Percentiles rank a stretch among this genome's conserved stretches.
Evolutionary conservation across 2,888 invertebrate genomes (phyloP).

Genomic region (Prenolepis imparis): DNA sequence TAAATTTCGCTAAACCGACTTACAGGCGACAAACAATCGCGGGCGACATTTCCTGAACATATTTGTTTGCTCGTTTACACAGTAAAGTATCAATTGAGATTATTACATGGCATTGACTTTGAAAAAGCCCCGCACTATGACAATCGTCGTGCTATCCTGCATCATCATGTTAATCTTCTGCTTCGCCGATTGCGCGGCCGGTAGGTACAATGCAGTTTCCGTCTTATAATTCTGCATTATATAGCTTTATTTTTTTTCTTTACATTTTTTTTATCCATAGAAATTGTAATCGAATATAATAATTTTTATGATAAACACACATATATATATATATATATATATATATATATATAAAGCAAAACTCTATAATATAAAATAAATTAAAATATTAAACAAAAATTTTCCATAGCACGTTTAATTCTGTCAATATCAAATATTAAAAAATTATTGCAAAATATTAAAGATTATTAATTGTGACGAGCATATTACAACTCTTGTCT

Average conservation of each 20-base stretch:
- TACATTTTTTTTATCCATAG: not conserved
- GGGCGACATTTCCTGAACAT: not conserved
- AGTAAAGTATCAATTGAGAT: slow-evolving; percentile 4
- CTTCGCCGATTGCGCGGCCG: slow-evolving; percentile 88
- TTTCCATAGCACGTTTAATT: not conserved
- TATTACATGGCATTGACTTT: slow-evolving; percentile 67
- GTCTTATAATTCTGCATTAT: not conserved
- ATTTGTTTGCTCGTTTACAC: not conserved
- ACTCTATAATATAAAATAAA: not conserved
- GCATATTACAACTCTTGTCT: not conserved
- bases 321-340: not conserved
- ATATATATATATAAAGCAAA: not conserved
- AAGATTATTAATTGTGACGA: not conserved
- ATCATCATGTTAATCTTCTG: slow-evolving; percentile 87
- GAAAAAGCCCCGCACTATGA: slow-evolving; percentile 81
- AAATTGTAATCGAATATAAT: not conserved
- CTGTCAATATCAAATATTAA: not conserved
- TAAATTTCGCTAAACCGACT: slow-evolving; percentile 3
- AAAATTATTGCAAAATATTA: not conserved
- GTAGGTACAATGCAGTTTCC: slow-evolving; percentile 82
- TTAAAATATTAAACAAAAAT: not conserved
- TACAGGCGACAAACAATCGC: slow-evolving; percentile 17
- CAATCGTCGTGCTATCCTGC: slow-evolving; percentile 82
- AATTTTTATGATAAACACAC: not conserved
- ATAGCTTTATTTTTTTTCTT: not conserved